A percentile compares a stretch with the other conserved stretches of the same genome.
Evolutionary conservation across 2,797 vertebrate species (phyloP).

Genomic region (Oceanodroma leucorhoa): DNA sequence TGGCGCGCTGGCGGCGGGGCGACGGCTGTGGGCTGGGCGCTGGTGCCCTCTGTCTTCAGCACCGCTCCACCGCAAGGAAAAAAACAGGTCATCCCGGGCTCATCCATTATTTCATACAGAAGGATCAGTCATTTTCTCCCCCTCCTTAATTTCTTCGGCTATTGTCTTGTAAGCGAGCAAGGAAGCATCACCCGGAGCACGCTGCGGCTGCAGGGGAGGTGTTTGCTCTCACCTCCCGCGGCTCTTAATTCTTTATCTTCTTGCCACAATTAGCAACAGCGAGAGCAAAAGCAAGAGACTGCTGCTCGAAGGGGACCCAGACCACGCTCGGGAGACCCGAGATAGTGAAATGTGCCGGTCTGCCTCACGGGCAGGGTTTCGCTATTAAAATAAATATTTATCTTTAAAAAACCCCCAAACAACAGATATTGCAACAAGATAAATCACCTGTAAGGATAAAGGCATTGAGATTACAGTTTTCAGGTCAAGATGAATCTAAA

Average conservation of each 20-base stretch:
- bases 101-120: constrained; percentile 69
- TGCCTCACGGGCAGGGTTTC: neutral
- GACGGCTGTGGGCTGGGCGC: constrained; percentile 78
- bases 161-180: neutral
- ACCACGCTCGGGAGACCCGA: neutral
- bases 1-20: constrained; percentile 71
- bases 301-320: neutral
- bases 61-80: constrained; percentile 83
- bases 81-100: constrained; percentile 88
- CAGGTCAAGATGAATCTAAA: constrained; percentile 74
- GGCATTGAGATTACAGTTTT: constrained; percentile 49
- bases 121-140: constrained; percentile 55
- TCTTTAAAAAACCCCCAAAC: neutral
- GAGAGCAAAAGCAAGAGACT: neutral
- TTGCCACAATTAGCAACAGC: neutral
- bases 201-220: neutral
- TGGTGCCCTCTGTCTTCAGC: constrained; percentile 89
- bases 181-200: neutral
- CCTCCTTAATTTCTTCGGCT: constrained; percentile 34
- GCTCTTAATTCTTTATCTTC: neutral
- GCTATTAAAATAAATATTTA: neutral
- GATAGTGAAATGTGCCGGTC: neutral
- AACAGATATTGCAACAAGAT: neutral
- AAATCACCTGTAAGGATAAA: constrained; percentile 23
- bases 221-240: neutral